A percentile compares a stretch with the other conserved stretches of the same genome.
Evolutionary conservation across 1,140 invertebrate species (phyloP).

Genomic region (Thaumatotibia leucotreta): DNA sequence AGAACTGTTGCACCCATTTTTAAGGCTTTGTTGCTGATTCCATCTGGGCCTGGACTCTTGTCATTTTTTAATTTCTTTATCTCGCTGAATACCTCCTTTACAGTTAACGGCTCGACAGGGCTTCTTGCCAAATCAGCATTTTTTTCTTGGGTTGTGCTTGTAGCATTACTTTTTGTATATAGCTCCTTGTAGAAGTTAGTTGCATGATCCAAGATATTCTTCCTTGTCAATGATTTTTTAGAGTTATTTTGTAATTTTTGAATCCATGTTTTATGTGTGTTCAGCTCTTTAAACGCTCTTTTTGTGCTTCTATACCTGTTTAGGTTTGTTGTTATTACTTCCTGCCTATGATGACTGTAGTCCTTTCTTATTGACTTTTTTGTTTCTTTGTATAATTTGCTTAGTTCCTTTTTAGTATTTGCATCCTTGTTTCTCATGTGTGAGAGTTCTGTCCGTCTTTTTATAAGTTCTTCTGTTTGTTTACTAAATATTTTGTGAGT

Average conservation of each 20-base stretch:
- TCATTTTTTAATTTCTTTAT: slow-evolving; percentile 24
- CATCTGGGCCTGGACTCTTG: slow-evolving; percentile 24
- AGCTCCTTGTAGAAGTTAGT: slow-evolving; percentile 30
- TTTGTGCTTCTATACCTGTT: slow-evolving; percentile 27
- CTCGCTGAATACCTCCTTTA: slow-evolving; percentile 3
- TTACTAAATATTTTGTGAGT: too few relatives aligned
- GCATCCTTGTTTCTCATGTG: slow-evolving; percentile 24
- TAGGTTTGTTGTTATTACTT: slow-evolving; percentile 29
- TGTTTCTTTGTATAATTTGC: slow-evolving; percentile 28
- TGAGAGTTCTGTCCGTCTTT: slow-evolving; percentile 22
- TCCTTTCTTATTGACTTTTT: slow-evolving; percentile 28
- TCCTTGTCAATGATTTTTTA: slow-evolving; percentile 23
- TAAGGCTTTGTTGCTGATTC: slow-evolving; percentile 21
- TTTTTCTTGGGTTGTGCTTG: not conserved
- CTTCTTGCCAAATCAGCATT: not conserved
- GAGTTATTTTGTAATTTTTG: slow-evolving; percentile 22
- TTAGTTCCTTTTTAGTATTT: slow-evolving; percentile 28
- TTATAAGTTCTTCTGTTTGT: too few relatives aligned
- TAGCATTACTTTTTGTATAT: slow-evolving; percentile 20
- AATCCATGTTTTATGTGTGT: slow-evolving; percentile 29
- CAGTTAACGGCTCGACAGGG: not conserved
- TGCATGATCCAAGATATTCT: slow-evolving; percentile 27
- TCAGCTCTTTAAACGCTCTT: slow-evolving; percentile 29
- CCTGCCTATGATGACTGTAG: slow-evolving; percentile 27
- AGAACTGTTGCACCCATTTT: slow-evolving; percentile 20